phyloP scores from a whole-genome alignment of 2,113 vertebrate species.

The Podiceps cristatus region DNA sequence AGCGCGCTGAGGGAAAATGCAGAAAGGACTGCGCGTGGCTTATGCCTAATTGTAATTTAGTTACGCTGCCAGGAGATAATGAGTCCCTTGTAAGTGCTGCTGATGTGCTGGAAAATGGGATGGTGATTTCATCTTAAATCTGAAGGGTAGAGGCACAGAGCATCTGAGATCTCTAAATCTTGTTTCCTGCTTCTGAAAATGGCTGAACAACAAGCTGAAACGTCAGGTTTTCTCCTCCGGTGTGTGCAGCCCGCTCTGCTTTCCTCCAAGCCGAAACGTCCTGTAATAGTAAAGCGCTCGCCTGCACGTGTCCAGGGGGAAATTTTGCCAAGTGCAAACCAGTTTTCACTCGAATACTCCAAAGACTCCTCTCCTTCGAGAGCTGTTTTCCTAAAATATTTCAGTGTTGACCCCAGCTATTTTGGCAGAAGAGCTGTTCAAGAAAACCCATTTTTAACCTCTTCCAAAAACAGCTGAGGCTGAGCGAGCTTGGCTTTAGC shows the following conservation, averaged over 20 bases:
- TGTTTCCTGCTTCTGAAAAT: background rate
- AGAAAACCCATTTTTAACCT: background rate
- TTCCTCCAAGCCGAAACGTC: background rate
- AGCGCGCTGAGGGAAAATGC: accelerated
- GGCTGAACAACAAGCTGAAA: background rate
- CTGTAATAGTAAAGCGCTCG: background rate
- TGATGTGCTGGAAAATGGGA: background rate
- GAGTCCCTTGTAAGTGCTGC: background rate
- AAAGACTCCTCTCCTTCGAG: background rate
- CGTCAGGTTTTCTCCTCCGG: accelerated
- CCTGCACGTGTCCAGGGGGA: background rate
- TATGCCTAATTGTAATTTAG: background rate
- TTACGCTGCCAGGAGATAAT: background rate
- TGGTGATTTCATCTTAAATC: background rate
- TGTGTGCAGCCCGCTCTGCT: background rate
- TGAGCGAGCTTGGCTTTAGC: background rate
- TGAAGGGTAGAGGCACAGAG: background rate
- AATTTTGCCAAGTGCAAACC: background rate
- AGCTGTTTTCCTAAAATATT: background rate
- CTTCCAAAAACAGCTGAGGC: background rate
- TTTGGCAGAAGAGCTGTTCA: background rate
- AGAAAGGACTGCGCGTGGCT: background rate
- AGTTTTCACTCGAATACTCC: background rate
- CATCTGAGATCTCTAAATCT: background rate
- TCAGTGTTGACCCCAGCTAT: background rate